Percentiles rank a stretch among this genome's conserved stretches.
Conservation (phyloP, 2,888 invertebrate species). For the Heliconius charithonia region DNA sequence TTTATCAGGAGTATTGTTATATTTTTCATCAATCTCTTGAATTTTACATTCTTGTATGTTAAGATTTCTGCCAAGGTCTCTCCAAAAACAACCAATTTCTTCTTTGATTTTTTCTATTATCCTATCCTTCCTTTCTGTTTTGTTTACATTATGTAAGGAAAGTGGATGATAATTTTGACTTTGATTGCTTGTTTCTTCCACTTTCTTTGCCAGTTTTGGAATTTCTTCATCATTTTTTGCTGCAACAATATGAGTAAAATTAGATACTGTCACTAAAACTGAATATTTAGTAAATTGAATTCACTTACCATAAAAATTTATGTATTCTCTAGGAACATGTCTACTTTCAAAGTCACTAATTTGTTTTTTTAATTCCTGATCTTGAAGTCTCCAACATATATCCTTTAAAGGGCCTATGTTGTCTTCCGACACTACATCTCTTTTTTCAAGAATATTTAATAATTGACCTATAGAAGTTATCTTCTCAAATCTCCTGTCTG, state of each 20-base stretch:
- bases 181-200: slow-evolving; percentile 46
- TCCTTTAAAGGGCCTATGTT: slow-evolving; percentile 66
- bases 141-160: slow-evolving; percentile 50
- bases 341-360: slow-evolving; percentile 62
- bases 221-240: slow-evolving; percentile 14
- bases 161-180: slow-evolving; percentile 52
- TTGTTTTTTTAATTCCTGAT: slow-evolving; percentile 56
- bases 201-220: neutral
- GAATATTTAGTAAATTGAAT: neutral
- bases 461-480: slow-evolving; percentile 65
- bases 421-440: slow-evolving; percentile 69
- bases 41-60: slow-evolving; percentile 67
- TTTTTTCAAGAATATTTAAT: slow-evolving; percentile 66
- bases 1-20: slow-evolving; percentile 56
- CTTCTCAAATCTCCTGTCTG: slow-evolving; percentile 68
- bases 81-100: slow-evolving; percentile 72
- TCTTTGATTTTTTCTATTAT: slow-evolving; percentile 64
- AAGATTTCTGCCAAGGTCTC: slow-evolving; percentile 69
- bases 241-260: neutral
- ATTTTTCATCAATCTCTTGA: slow-evolving; percentile 65
- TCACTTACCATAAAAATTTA: slow-evolving; percentile 63
- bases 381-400: slow-evolving; percentile 62
- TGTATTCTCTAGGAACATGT: slow-evolving; percentile 53
- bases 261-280: neutral
- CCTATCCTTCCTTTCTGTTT: slow-evolving; percentile 59